These are phyloP conservation scores for Microdon myrmicae DNA, from an alignment of 2,888 invertebrate species.

Conservation along the genomic window DNA sequence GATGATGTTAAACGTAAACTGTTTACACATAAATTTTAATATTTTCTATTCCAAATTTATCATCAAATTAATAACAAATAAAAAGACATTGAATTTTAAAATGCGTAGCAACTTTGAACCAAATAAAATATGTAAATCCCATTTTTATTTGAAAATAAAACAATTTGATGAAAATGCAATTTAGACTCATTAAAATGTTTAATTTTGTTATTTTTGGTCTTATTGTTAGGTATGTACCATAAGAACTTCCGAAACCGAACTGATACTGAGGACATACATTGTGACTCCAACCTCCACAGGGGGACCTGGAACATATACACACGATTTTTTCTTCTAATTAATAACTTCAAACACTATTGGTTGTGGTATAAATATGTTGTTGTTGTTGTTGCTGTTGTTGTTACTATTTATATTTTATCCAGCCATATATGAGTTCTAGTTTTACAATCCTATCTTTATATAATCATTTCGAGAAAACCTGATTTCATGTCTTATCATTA, in stretches of 20 bases:
- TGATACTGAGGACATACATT: slow-evolving; percentile 98
- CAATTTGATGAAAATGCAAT: slow-evolving; percentile 51
- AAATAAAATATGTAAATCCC: slow-evolving; percentile 32
- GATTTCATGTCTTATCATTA: too few relatives aligned
- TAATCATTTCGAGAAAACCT: too few relatives aligned
- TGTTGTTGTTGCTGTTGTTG: slow-evolving; percentile 51
- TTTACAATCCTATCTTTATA: too few relatives aligned
- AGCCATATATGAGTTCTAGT: too few relatives aligned
- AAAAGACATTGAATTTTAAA: slow-evolving; percentile 30
- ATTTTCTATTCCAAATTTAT: slow-evolving; percentile 38
- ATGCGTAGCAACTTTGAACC: slow-evolving; percentile 51
- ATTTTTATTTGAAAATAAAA: slow-evolving; percentile 35
- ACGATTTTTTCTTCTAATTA: slow-evolving; percentile 59
- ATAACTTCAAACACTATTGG: slow-evolving; percentile 37
- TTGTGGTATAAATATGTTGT: slow-evolving; percentile 37
- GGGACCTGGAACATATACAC: slow-evolving; percentile 82
- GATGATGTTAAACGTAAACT: slow-evolving; percentile 39
- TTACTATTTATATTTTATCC: too few relatives aligned
- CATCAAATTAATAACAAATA: slow-evolving; percentile 19
- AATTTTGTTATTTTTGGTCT: slow-evolving; percentile 33
- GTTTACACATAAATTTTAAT: slow-evolving; percentile 42
- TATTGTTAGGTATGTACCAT: slow-evolving; percentile 78
- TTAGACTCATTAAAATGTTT: slow-evolving; percentile 45
- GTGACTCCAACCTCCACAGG: slow-evolving; percentile 98
- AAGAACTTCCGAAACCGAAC: slow-evolving; percentile 97